Evolutionary conservation across 2,888 invertebrate species (phyloP), one percentile per base, ranked within the genome.

Genomic region (Hydraecia micacea): DNA sequence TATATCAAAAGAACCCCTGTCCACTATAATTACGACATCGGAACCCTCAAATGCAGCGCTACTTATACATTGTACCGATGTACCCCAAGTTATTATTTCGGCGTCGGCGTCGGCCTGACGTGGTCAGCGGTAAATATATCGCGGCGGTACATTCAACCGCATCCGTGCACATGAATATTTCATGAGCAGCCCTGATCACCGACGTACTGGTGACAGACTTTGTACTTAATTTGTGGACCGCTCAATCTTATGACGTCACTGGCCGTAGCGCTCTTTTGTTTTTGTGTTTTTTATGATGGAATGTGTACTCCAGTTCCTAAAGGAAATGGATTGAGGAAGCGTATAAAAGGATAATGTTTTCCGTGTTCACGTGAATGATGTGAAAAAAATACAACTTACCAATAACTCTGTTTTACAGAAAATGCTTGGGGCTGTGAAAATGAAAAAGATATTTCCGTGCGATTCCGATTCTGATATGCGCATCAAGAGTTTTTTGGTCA

Each of bases 41-140:
- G 70, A 86, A 75, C 86, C 79, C 81, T 86, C 88, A 88, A 87
- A 90, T 89, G 87, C 79, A 85, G 46, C 36, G 69, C 36, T 68
- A 49, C 67, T 25, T 77, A 46, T 67, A 88, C 75, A 79, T 71
- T 77, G 84, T 84, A 79, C 69, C 42, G 25, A 80, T 75, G 67
- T 80, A 62, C 75, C 87, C 58, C 74, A 83, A 83, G 91, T 91
- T 93, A 94, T 93, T 92, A 93, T 93, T 93, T 92, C 86, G 88
- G 88, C 90, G 91, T 92, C 87, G 88, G 88, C 90, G 91, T 90
- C 91, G 87, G 87, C 62, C 72, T 85, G 85, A 83, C 86, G 89
- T 89, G 93, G 93, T 92, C 93, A 93, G 90, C 90, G 91, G 93
- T 91, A 93, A 94, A 95, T 94, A 94, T 93, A 94, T 93, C 91